Evolutionary conservation across 2,797 vertebrate species (phyloP).

Genomic region (Amniataba percoides): DNA sequence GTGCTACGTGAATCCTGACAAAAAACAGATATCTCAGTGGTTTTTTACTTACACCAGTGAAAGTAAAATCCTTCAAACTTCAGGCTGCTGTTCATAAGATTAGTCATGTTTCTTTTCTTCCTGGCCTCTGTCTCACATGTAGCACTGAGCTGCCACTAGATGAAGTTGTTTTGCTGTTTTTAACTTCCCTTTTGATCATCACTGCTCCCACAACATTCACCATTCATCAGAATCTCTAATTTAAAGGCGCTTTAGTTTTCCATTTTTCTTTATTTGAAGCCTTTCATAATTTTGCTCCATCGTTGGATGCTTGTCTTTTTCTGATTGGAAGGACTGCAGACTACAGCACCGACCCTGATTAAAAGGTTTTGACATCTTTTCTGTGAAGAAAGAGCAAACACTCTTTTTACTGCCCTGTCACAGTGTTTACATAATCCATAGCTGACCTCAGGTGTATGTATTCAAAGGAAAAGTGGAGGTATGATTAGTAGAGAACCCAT

Average conservation of each 20-base stretch:
- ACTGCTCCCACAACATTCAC: background rate
- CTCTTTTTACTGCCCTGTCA: background rate
- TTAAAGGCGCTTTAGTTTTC: background rate
- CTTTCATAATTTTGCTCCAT: background rate
- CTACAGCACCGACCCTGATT: background rate
- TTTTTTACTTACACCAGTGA: background rate
- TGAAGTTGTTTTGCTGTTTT: slow-evolving; percentile 23
- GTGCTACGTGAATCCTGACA: background rate
- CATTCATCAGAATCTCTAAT: background rate
- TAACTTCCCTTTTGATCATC: background rate
- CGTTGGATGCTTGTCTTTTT: background rate
- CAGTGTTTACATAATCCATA: slow-evolving; percentile 3
- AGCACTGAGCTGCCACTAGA: slow-evolving; percentile 32
- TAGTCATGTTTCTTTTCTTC: background rate
- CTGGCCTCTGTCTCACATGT: background rate
- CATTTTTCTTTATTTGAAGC: background rate
- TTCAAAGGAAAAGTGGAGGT: background rate
- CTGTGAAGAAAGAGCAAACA: background rate
- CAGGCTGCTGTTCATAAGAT: background rate
- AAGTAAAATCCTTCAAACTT: background rate
- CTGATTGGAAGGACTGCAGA: background rate
- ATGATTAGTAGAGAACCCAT: background rate
- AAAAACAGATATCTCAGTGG: background rate
- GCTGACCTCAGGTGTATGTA: background rate
- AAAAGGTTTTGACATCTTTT: background rate